A percentile compares a stretch with the other conserved stretches of the same genome.
phyloP scores from a whole-genome alignment of 2,888 invertebrate genomes.

The Drosophila subquinaria region DNA sequence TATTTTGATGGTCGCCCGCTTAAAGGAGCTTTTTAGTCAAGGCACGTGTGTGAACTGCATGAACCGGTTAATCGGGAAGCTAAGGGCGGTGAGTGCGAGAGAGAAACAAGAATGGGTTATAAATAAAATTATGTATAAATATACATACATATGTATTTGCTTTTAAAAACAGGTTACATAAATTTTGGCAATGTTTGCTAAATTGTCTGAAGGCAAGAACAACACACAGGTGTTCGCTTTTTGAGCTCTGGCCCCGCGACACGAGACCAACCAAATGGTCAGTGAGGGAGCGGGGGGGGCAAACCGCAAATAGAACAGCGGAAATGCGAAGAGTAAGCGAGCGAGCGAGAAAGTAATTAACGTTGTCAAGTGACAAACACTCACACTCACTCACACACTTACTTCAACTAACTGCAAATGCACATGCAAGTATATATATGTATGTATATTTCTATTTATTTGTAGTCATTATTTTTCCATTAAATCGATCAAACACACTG shows the following conservation, averaged over 20 bases:
- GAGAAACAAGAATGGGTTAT: not conserved
- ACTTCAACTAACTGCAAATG: not conserved
- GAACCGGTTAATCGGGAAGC: constrained; percentile 37
- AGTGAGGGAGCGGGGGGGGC: not conserved
- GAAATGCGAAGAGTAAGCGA: constrained; percentile 4
- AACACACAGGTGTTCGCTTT: constrained; percentile 51
- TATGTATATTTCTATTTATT: not conserved
- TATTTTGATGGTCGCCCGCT: constrained; percentile 1
- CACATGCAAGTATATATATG: not conserved
- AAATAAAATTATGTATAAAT: constrained; percentile 5
- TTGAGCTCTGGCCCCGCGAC: constrained; percentile 48
- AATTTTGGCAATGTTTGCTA: constrained; percentile 50
- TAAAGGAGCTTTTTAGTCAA: constrained; percentile 16
- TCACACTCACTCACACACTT: not conserved
- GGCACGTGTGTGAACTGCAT: constrained; percentile 12
- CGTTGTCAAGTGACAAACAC: constrained; percentile 8
- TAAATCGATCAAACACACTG: constrained; percentile 55
- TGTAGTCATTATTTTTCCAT: constrained; percentile 27
- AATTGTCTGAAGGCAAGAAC: constrained; percentile 15
- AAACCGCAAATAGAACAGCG: constrained; percentile 20
- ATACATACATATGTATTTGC: not conserved
- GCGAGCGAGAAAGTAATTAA: constrained; percentile 11
- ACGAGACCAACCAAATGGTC: constrained; percentile 42
- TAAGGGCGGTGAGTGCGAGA: constrained; percentile 2
- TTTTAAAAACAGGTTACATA: constrained; percentile 69